Evolutionary conservation across 2,888 invertebrate genomes (phyloP).

Genomic region (Hypsopygia costalis): DNA sequence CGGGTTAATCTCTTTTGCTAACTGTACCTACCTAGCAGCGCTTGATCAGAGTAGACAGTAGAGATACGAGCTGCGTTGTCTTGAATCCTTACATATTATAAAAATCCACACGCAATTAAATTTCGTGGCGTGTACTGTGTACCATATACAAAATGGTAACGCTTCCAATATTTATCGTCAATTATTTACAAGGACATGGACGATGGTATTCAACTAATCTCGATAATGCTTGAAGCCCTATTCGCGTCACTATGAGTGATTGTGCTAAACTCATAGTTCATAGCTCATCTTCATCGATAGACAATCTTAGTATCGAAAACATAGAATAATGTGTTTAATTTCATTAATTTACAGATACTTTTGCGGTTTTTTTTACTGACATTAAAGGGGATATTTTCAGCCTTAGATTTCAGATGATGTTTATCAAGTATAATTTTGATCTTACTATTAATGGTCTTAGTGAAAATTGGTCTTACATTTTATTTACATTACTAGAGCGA

Average conservation of each 20-base stretch:
- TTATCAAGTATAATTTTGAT: conserved; percentile 1
- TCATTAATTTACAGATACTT: conserved; percentile 35
- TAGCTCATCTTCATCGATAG: conserved; percentile 66
- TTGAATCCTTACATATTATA: no score
- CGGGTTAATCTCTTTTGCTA: no score
- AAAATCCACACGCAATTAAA: no score
- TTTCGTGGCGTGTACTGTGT: no score
- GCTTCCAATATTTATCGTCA: not conserved
- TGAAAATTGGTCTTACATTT: no score
- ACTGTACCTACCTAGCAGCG: no score
- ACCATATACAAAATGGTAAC: not conserved
- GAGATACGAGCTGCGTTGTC: no score
- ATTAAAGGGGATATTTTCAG: conserved; percentile 14
- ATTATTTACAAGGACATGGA: conserved; percentile 2
- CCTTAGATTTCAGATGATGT: conserved; percentile 1
- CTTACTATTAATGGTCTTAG: no score
- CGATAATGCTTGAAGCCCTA: conserved; percentile 42
- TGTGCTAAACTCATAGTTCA: conserved; percentile 79
- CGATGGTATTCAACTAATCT: conserved; percentile 14
- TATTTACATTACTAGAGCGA: no score
- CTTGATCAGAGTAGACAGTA: no score
- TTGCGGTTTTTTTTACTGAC: conserved; percentile 20
- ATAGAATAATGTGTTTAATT: conserved; percentile 37
- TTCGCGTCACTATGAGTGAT: conserved; percentile 76
- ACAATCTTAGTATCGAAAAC: conserved; percentile 46